Evolutionary conservation across 2,113 vertebrate genomes (phyloP), one percentile per base, ranked within the genome.

Genomic region (Geococcyx californianus): DNA sequence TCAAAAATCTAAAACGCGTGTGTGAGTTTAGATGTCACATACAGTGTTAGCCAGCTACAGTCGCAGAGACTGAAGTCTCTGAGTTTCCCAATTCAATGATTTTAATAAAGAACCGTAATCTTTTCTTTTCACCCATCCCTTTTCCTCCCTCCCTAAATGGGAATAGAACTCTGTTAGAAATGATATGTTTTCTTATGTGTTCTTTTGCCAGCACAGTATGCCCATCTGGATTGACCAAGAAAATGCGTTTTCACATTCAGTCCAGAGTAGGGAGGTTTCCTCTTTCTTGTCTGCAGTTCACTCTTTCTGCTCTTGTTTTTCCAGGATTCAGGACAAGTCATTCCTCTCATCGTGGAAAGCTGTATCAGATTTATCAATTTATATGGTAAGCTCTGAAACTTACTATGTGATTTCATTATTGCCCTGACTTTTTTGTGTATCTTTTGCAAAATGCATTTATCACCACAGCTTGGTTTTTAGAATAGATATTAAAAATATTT

Each of bases 291-390:
- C 55, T 94, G 52, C 76, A 69, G 28, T 58, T 93, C 55, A 85
- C 13, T 89, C 25, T 42, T 84, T 89, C 33, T 90, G 42, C 64
- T 91, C 88, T 92, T 91, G 36, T 96, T 95, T 94, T 94, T 95
- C 9, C 97, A 99, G 99, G 99, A 99, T 96, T 99, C 99, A 29
- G 99, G 99, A 85, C 99, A 99, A 97, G 98, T 98, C 51, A 99
- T 99, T 90, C 99, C 99, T 45, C 98, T 99, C 56, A 98, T 99
- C 54, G 99, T 99, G 82, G 99, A 99, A 96, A 99, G 99, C 97
- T 99, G 99, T 60, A 99, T 99, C 96, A 99, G 99, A 88, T 99
- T 99, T 98, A 99, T 99, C 96, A 99, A 99, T 95, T 98, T 99
- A 63, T 99, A 99, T 18, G 99, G 99, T 99, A 98, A 99, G 98